Evolutionary conservation across 30 jellyfish, hydroid and myxozoan genomes (phyloP), one percentile per base, ranked within the genome.

Genomic region (Mastigias papua): DNA sequence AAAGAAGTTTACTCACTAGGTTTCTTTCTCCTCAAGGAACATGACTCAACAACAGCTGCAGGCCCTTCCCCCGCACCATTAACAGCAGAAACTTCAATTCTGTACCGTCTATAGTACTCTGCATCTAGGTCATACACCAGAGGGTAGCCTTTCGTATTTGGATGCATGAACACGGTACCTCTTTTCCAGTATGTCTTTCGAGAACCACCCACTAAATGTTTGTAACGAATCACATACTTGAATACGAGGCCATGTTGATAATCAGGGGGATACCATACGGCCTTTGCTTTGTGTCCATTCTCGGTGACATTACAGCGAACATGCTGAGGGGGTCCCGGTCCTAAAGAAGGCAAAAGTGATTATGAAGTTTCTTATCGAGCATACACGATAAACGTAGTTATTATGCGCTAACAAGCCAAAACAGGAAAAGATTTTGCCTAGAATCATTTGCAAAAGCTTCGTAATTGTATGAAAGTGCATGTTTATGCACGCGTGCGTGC

Each of bases 201-300:
- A 23, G 77, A 57, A 5, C 21, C n/a, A 8, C 80, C n/a, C 63
- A 51, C 75, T 81, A 50, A 37, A 82, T 48, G 84, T 28, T 76
- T 68, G 90, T 87, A 87, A 0, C 86, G 37, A 6, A 87, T 35
- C 29, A 87, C 49, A 46, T 87, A 87, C 34, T 69, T 76, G 7
- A 82, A 48, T 33, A 87, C 27, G 0, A 87, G 90, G 63, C 95
- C 95, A 50, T 69, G 10, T 27, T 90, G 81, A 26, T 28, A 31
- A 0, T 61, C 84, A n/a, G 95, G 95, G 16, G 95, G 95, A 34
- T 74, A 67, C 90, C 90, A 87, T 26, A 74, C 28, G 86, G 77
- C 69, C 34, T 19, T 76, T 1, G 90, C 90, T 1, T 30, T 28
- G 76, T 48, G 90, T 27, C 76, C 95, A 35, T 87, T 68, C 58